Conservation (phyloP, 2,113 vertebrate genomes). For the Cyrtonyx montezumae region DNA sequence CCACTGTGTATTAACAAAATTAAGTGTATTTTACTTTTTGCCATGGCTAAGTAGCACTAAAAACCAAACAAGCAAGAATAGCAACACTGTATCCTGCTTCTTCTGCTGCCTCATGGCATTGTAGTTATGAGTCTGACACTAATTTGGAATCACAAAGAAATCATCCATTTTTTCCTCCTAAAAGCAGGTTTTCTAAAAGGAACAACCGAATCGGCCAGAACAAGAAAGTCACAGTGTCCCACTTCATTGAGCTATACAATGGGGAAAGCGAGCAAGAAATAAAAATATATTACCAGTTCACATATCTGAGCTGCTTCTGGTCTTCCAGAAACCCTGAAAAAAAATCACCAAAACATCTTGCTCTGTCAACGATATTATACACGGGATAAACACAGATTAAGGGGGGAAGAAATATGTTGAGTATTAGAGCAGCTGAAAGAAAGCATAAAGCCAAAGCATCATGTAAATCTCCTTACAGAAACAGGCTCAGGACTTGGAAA, state of each 20-base stretch:
- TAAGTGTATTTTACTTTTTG: not conserved
- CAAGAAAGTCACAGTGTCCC: not conserved
- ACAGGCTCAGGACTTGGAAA: fast-evolving
- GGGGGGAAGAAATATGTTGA: not conserved
- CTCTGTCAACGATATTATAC: not conserved
- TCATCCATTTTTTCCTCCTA: not conserved
- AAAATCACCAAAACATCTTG: not conserved
- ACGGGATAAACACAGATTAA: not conserved
- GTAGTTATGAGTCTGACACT: not conserved
- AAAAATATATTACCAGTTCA: constrained; percentile 84
- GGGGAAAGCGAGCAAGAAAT: not conserved
- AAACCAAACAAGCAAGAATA: not conserved
- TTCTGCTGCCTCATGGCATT: constrained; percentile 30
- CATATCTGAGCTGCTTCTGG: constrained; percentile 83
- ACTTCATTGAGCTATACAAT: not conserved
- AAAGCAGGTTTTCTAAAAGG: not conserved
- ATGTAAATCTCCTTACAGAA: not conserved
- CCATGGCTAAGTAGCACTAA: not conserved
- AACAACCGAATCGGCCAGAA: not conserved
- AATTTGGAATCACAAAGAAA: not conserved
- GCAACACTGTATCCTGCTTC: not conserved
- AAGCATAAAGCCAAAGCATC: not conserved
- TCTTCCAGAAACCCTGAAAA: constrained; percentile 82
- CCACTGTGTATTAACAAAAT: not conserved
- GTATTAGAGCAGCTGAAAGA: not conserved